Conservation (phyloP, 1,140 invertebrate genomes). For the Contarinia nasturtii region DNA sequence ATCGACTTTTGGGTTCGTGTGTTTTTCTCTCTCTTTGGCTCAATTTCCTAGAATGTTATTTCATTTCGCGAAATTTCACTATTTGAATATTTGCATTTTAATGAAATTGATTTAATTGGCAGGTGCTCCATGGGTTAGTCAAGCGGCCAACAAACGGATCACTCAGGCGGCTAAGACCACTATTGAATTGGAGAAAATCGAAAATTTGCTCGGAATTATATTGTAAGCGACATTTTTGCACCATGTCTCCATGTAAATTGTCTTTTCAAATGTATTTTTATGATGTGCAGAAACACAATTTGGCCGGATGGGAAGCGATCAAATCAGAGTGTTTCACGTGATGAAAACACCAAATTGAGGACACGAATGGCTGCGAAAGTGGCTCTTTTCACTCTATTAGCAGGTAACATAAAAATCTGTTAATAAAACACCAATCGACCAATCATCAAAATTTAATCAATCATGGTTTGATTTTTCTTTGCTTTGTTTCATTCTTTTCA, state of each 20-base stretch:
- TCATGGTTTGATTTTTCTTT: background rate
- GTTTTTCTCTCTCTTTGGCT: no score
- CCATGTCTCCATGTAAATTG: no score
- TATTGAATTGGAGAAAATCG: conserved; percentile 3
- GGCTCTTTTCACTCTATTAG: conserved; percentile 24
- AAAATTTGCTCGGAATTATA: conserved; percentile 1
- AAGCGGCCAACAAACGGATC: conserved; percentile 4
- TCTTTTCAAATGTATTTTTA: background rate
- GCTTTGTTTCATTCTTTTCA: background rate
- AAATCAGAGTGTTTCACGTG: conserved; percentile 39
- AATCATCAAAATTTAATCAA: background rate
- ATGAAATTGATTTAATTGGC: background rate
- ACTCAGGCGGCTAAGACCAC: conserved; percentile 1
- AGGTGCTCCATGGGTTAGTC: conserved; percentile 5
- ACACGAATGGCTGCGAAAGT: conserved; percentile 73
- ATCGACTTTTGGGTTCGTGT: conserved; percentile 1
- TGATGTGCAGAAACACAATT: conserved; percentile 40
- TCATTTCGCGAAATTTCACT: no score
- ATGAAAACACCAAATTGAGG: conserved; percentile 45
- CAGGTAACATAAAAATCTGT: background rate
- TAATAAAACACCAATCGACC: no score
- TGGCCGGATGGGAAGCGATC: conserved; percentile 58
- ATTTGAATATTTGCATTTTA: no score
- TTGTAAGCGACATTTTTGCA: conserved; percentile 1
- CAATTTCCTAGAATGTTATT: no score